A percentile compares a stretch with the other conserved stretches of the same genome.
These are phyloP conservation scores for Ectropis grisescens DNA, from an alignment of 1,140 invertebrate species.

Conservation along the genomic window DNA sequence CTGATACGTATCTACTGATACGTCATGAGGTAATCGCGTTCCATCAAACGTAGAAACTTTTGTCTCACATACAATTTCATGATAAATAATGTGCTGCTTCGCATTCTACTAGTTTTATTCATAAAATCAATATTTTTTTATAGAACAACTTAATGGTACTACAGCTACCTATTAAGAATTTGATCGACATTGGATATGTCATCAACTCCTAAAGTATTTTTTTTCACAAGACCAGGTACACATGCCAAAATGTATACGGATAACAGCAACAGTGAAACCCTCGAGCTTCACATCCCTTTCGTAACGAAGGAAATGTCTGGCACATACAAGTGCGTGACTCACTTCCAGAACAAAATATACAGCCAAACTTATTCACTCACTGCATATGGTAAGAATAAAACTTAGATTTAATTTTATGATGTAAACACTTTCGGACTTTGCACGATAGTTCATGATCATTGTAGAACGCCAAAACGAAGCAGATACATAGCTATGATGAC, in stretches of 20 bases:
- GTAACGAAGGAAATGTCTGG: slow-evolving; percentile 39
- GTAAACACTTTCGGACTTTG: background rate
- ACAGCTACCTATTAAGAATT: too few species aligned
- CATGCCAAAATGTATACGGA: slow-evolving; percentile 34
- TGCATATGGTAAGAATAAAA: slow-evolving; percentile 30
- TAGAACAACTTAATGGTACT: too few species aligned
- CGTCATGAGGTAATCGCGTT: too few species aligned
- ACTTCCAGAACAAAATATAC: slow-evolving; percentile 22
- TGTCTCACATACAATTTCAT: too few species aligned
- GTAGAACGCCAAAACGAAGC: background rate
- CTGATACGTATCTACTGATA: too few species aligned
- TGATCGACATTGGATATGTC: too few species aligned
- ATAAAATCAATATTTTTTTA: too few species aligned
- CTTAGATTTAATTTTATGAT: background rate
- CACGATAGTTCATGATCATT: background rate
- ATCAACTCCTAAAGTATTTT: slow-evolving; percentile 44
- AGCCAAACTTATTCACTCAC: slow-evolving; percentile 22
- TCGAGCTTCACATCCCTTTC: too few species aligned
- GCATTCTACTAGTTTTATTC: too few species aligned
- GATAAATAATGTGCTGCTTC: too few species aligned
- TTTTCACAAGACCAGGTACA: slow-evolving; percentile 60
- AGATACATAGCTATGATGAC: background rate
- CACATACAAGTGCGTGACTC: slow-evolving; percentile 36
- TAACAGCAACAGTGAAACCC: background rate
- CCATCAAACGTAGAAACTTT: too few species aligned